Conservation (phyloP, 2,113 vertebrate genomes). For the Microcebus tavaratra region DNA sequence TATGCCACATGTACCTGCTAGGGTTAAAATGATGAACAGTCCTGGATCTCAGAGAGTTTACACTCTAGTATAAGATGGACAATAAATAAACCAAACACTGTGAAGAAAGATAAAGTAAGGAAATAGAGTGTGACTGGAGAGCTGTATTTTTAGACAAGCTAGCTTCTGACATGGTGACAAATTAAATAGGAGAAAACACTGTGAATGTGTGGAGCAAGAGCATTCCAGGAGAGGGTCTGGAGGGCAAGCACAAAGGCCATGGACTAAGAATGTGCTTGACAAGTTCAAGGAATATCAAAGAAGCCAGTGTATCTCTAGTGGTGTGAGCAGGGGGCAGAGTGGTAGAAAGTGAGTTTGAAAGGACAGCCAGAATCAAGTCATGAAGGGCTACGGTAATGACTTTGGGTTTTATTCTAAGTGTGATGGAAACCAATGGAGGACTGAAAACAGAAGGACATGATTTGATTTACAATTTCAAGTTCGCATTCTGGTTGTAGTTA, state of each 20-base stretch:
- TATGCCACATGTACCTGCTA: background rate
- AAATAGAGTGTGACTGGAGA: background rate
- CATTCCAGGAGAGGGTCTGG: background rate
- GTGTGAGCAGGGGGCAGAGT: background rate
- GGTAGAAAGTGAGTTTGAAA: background rate
- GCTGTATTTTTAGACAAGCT: background rate
- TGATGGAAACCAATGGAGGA: background rate
- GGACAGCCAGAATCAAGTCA: background rate
- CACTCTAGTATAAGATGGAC: background rate
- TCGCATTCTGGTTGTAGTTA: background rate
- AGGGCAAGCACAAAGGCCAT: background rate
- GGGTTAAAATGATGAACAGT: background rate
- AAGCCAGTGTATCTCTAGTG: background rate
- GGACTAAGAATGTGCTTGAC: background rate
- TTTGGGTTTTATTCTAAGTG: background rate
- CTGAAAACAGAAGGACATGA: background rate
- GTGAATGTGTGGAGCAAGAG: background rate
- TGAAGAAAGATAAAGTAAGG: background rate
- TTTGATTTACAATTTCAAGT: constrained; percentile 28
- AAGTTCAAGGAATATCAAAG: background rate
- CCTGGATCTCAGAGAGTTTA: constrained; percentile 16
- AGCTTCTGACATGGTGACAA: background rate
- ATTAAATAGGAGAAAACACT: background rate
- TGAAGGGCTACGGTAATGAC: background rate
- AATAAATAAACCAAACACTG: background rate